Conservation (phyloP, 1,140 invertebrate genomes). For the Diplogasteroides magnus region DNA sequence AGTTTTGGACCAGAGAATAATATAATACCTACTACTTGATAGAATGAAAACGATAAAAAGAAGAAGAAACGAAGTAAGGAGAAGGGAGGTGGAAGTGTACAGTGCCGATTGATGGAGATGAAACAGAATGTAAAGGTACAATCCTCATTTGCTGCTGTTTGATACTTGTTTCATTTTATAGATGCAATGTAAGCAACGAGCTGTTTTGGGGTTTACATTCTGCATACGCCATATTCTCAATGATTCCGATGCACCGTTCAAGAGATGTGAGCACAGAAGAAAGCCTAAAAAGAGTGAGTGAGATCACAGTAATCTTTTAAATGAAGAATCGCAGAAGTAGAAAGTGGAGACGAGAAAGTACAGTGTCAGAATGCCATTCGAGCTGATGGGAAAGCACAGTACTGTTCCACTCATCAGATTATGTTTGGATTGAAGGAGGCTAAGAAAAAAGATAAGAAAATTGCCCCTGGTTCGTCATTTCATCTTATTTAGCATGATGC, state of each 20-base stretch:
- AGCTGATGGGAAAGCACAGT: background rate
- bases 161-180: too few relatives aligned
- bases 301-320: background rate
- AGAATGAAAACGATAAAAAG: too few relatives aligned
- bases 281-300: background rate
- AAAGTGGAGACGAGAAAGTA: background rate
- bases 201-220: background rate
- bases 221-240: background rate
- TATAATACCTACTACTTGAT: too few relatives aligned
- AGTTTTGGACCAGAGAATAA: background rate
- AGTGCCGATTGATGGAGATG: too few relatives aligned
- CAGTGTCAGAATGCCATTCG: background rate
- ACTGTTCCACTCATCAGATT: background rate
- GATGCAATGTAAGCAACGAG: background rate
- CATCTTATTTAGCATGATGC: too few relatives aligned
- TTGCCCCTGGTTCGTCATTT: too few relatives aligned
- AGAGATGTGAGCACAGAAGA: background rate
- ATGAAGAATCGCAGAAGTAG: background rate
- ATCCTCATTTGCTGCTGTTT: too few relatives aligned
- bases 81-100: too few relatives aligned
- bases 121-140: too few relatives aligned
- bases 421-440: background rate
- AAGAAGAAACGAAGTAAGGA: too few relatives aligned
- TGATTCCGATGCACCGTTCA: background rate
- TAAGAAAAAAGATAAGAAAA: too few relatives aligned